Conservation (phyloP, 2,888 invertebrate genomes). For the Argyresthia goedartella region DNA sequence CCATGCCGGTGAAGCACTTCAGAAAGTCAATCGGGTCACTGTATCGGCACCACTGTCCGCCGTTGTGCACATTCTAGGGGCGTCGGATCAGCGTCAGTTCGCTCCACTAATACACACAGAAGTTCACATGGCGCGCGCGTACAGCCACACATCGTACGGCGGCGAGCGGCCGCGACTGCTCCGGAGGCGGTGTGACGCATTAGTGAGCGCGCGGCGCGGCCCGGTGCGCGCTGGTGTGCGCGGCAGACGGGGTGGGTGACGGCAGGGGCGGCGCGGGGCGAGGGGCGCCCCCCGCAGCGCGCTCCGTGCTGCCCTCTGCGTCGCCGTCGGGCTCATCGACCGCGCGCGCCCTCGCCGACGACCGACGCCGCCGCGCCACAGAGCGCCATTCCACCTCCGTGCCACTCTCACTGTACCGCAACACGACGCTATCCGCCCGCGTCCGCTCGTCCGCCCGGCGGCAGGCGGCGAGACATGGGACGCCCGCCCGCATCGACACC, state of each 20-base stretch:
- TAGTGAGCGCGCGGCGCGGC: constrained; percentile 66
- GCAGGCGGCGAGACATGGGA: constrained; percentile 4
- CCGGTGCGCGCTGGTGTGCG: constrained; percentile 39
- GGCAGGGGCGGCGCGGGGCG: constrained; percentile 30
- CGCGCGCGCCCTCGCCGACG: constrained; percentile 55
- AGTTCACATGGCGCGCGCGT: constrained; percentile 65
- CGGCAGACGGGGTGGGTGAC: too few relatives aligned
- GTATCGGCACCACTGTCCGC: constrained; percentile 52
- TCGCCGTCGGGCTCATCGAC: constrained; percentile 69
- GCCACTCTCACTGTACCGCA: constrained; percentile 50
- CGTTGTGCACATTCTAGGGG: constrained; percentile 19
- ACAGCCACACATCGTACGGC: constrained; percentile 26
- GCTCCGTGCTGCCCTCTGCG: constrained; percentile 62
- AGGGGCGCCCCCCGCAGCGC: constrained; percentile 37
- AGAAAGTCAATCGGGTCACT: constrained; percentile 28
- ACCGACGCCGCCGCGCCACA: constrained; percentile 24
- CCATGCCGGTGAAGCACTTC: constrained; percentile 25
- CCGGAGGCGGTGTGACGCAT: constrained; percentile 61
- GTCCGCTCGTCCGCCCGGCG: constrained; percentile 7
- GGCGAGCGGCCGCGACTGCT: constrained; percentile 41
- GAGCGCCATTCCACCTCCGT: constrained; percentile 13
- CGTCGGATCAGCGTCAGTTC: constrained; percentile 8
- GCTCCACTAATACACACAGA: constrained; percentile 30
- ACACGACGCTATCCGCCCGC: constrained; percentile 22
- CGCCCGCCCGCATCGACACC: constrained; percentile 4